Evolutionary conservation across 2,888 invertebrate species (phyloP), one percentile per base, ranked within the genome.

Genomic region (Harpagoxenus sublaevis): DNA sequence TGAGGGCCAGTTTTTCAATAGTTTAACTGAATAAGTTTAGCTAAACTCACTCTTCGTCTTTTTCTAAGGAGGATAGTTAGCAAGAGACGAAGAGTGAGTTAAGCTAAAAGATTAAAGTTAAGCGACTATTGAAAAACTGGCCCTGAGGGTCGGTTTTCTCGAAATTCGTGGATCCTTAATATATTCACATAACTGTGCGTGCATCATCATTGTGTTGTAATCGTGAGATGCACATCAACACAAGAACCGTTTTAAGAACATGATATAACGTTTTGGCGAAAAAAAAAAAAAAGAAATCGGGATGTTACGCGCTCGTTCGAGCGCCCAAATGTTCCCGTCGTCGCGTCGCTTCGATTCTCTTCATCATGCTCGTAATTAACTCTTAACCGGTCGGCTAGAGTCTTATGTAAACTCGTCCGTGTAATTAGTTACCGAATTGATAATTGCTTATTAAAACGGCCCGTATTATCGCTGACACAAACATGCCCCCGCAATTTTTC

Each of bases 271-370:
- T 57, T 45, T 55, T 48, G 4, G 35, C 15, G 60, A 71, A 35
- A 57, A 35, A 48, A 78, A 60, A 71, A 57, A 23, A 48, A 78
- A 70, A 71, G 53, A 79, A 70, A 57, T 8, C 48, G 35, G 39
- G 23, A 23, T 31, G 39, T 79, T 79, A 60, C 48, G 79, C 39
- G 39, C 42, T 31, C n/a, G n/a, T 42, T 28, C 28, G 9, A 12
- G 48, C 35, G 35, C 18, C 45, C 28, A 48, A 53, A 71, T 57
- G 71, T 81, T 79, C 60, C 79, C 71, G 48, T 60, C 79, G 71
- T 60, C 42, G 71, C 60, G 71, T 60, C 42, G 71, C 60, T 48
- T 48, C 48, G 28, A 39, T 62, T 71, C 70, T 60, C 48, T 70
- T 79, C 48, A 57, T 79, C 48, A 39, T 48, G 60, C 8, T 39